These are phyloP conservation scores for Prunella fulvescens DNA, from an alignment of 2,113 vertebrate genomes.

Conservation along the genomic window DNA sequence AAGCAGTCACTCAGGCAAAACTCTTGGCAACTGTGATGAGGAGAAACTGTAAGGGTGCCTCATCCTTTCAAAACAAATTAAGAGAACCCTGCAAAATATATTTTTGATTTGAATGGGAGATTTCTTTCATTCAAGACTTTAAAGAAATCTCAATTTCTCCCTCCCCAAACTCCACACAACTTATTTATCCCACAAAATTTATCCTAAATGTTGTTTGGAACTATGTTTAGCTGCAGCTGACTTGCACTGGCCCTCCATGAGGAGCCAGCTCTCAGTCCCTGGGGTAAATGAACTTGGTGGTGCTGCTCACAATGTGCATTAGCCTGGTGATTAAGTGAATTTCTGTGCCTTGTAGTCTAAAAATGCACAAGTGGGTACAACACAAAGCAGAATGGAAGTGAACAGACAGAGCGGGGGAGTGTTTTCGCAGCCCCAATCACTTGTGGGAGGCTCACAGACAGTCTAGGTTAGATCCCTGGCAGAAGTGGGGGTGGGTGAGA, in stretches of 20 bases:
- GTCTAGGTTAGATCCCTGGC: slow-evolving; percentile 66
- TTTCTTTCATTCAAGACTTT: not conserved
- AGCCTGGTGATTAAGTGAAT: slow-evolving; percentile 9
- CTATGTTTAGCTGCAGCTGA: not conserved
- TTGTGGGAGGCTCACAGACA: slow-evolving; percentile 67
- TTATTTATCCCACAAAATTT: not conserved
- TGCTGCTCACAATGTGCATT: not conserved
- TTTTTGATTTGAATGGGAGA: not conserved
- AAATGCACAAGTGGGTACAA: slow-evolving; percentile 56
- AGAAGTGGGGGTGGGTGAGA: slow-evolving; percentile 51
- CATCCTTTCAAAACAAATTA: not conserved
- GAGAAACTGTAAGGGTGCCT: not conserved
- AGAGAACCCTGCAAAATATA: not conserved
- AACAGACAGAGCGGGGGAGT: slow-evolving; percentile 68
- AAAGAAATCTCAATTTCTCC: not conserved
- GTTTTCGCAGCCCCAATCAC: slow-evolving; percentile 56
- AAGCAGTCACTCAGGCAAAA: not conserved
- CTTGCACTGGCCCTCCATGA: not conserved
- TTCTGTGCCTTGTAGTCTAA: slow-evolving; percentile 50
- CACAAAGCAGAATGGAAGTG: slow-evolving; percentile 59
- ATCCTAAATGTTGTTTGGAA: not conserved
- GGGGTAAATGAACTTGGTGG: not conserved
- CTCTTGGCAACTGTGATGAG: not conserved
- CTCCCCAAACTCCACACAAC: not conserved
- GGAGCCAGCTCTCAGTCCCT: not conserved